Base-by-base conservation (phyloP, 1,140 invertebrate species). In the Danaus melanippus region DNA sequence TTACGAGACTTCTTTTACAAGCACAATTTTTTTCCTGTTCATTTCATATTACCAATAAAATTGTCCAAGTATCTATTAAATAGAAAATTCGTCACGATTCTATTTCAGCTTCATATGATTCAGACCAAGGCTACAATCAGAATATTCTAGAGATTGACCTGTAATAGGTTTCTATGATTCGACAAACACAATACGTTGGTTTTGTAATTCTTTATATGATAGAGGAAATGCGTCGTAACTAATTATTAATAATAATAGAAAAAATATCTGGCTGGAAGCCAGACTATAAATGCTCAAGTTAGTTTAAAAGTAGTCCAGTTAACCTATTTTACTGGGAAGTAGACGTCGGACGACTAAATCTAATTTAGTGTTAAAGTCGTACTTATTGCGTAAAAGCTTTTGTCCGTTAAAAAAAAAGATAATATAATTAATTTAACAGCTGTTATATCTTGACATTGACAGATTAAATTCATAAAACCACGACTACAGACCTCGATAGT, bases 171-270 rank as follows among this genome's bases (percentile, higher is more conserved):
- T 5, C 6, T 32, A 32, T 32, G 21, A 32, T 32, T 32, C 6
- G 21, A 32, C 21, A 32, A 32, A 32, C 21, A 32, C 6, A 32
- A 32, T 32, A 32, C 2, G 21, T 32, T 32, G 21, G 6, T 32
- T 32, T 7, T 48, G 8, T 42, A 41, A 47, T 52, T 47, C 17
- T 21, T 55, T 55, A n/a, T 56, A 40, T 46, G 15, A 57, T 62
- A 50, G 51, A 62, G 9, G 49, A n/a, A 42, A 51, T 49, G 42
- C 45, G 43, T 12, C 53, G 43, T 57, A 53, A 41, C 59, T 82
- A 79, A 82, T 84, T 82, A 82, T 76, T 71, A 80, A 69, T 53
- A 32, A 69, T 65, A 69, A 68, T 63, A 71, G 71, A 71, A 73
- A 72, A 58, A 67, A 54, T 62, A 47, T 57, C 68, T 82, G 79